phyloP scores from a whole-genome alignment of 2,113 vertebrate species.

The Lepus americanus region DNA sequence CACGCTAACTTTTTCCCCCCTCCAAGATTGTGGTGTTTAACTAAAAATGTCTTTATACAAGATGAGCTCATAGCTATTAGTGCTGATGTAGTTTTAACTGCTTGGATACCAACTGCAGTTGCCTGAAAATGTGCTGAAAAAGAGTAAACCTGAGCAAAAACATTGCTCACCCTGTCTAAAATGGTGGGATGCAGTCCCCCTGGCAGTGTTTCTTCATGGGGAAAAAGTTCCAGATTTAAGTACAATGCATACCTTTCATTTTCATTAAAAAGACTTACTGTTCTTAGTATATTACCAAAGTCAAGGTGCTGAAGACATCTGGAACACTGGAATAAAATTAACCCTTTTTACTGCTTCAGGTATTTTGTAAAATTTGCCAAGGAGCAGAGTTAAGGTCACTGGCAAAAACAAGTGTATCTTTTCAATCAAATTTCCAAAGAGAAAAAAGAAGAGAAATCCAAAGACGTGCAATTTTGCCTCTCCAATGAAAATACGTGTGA shows the following conservation, averaged over 20 bases:
- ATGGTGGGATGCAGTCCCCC: slow-evolving; percentile 64
- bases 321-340: slow-evolving; percentile 73
- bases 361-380: neutral
- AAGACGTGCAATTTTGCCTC: neutral
- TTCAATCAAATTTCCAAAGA: slow-evolving; percentile 58
- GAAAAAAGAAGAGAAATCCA: slow-evolving; percentile 44
- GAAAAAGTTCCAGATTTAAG: slow-evolving; percentile 74
- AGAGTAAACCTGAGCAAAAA: slow-evolving; percentile 68
- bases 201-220: slow-evolving; percentile 56
- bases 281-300: slow-evolving; percentile 73
- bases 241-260: slow-evolving; percentile 75
- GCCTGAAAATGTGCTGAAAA: slow-evolving; percentile 83
- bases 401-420: slow-evolving; percentile 40
- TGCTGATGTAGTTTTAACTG: slow-evolving; percentile 92
- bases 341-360: slow-evolving; percentile 67
- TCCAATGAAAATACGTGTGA: neutral
- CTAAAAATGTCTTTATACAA: slow-evolving; percentile 92
- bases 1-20: slow-evolving; percentile 83
- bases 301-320: slow-evolving; percentile 80
- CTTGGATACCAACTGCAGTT: slow-evolving; percentile 86
- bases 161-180: slow-evolving; percentile 70
- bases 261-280: slow-evolving; percentile 77
- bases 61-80: slow-evolving; percentile 91
- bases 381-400: slow-evolving; percentile 31
- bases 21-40: slow-evolving; percentile 89